Evolutionary conservation across 2,113 vertebrate genomes (phyloP).

Genomic region (Leptocoma aspasia): DNA sequence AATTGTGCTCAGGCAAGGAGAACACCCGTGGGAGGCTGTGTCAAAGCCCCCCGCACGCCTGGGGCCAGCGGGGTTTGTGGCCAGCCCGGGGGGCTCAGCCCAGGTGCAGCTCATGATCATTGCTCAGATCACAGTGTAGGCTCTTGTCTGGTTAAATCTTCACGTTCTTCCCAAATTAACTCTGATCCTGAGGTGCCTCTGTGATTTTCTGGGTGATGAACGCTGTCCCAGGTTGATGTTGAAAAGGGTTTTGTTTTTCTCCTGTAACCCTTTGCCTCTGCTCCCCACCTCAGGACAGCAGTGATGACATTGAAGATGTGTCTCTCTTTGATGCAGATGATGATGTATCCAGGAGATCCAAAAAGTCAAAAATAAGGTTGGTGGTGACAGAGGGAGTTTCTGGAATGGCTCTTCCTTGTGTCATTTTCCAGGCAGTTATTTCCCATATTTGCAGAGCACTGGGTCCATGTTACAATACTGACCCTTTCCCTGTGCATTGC

Average conservation of each 20-base stretch:
- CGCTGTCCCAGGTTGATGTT: background rate
- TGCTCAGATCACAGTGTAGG: background rate
- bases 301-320: conserved; percentile 87
- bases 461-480: rapidly evolving
- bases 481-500: background rate
- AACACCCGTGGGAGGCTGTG: rapidly evolving
- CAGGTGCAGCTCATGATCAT: rapidly evolving
- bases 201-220: background rate
- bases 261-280: background rate
- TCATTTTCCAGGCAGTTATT: background rate
- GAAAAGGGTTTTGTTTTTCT: rapidly evolving
- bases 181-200: background rate
- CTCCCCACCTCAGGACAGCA: conserved; percentile 74
- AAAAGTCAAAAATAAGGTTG: conserved; percentile 82
- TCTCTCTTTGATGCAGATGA: conserved; percentile 93
- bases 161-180: rapidly evolving
- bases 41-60: too few species aligned
- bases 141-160: background rate
- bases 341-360: conserved; percentile 74
- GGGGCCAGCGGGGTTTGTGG: background rate
- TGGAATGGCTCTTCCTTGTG: background rate
- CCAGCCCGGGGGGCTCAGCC: background rate
- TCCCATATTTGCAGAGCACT: rapidly evolving
- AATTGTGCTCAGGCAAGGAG: rapidly evolving
- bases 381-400: background rate